A percentile compares a stretch with the other conserved stretches of the same genome.
Conservation (phyloP, 2,113 vertebrate species). For the Corapipo altera region DNA sequence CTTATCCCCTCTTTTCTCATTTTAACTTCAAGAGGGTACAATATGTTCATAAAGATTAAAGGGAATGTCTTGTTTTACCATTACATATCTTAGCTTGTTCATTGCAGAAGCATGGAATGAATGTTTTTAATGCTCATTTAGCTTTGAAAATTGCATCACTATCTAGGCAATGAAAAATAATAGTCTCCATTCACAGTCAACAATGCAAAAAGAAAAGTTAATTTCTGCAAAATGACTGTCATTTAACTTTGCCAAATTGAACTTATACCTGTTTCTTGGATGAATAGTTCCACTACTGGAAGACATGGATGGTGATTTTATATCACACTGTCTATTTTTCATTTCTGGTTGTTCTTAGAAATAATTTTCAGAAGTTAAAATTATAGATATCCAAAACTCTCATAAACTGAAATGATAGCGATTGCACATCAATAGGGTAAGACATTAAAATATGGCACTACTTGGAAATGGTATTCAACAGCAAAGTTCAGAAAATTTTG, state of each 20-base stretch:
- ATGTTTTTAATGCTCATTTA: slow-evolving; percentile 56
- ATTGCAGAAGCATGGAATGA: slow-evolving; percentile 9
- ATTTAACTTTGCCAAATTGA: slow-evolving; percentile 47
- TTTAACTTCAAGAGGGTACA: slow-evolving; percentile 4
- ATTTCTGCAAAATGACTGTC: slow-evolving; percentile 46
- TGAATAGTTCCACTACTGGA: slow-evolving; percentile 15
- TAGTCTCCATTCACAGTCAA: slow-evolving; percentile 41
- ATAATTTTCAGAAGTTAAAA: slow-evolving; percentile 25
- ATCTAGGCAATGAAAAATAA: slow-evolving; percentile 51
- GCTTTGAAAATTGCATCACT: slow-evolving; percentile 51
- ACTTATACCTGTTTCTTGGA: slow-evolving; percentile 27
- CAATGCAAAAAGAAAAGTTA: slow-evolving; percentile 54
- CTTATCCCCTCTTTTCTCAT: slow-evolving; percentile 10
- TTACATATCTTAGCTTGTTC: slow-evolving; percentile 18
- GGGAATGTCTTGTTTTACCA: background rate
- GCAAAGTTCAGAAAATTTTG: background rate
- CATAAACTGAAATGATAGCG: background rate
- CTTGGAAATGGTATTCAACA: background rate
- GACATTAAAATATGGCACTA: background rate
- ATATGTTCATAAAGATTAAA: slow-evolving; percentile 26
- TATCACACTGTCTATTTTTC: background rate
- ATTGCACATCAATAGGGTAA: background rate
- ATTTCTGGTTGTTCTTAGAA: slow-evolving; percentile 4
- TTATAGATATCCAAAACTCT: background rate
- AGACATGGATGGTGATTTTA: slow-evolving; percentile 1